Conservation (phyloP, 2,113 vertebrate genomes). For the Meriones unguiculatus region DNA sequence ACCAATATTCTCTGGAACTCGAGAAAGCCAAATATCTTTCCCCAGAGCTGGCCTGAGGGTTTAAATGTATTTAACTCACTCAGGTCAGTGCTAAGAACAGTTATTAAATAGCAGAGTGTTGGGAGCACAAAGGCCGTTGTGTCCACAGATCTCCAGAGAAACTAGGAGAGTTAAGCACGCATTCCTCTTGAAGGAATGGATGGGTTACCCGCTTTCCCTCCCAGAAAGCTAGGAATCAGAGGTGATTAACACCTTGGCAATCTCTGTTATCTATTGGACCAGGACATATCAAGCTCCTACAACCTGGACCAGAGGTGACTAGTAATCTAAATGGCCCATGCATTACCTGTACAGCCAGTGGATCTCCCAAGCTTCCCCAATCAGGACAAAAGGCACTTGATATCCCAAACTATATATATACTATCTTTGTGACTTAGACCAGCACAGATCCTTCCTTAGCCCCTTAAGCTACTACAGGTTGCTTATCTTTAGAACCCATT, state of each 20-base stretch:
- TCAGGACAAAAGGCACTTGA: too few relatives aligned
- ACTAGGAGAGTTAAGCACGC: not conserved
- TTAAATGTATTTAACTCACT: conserved; percentile 22
- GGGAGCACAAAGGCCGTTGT: not conserved
- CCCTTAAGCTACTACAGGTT: not conserved
- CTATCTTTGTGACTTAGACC: not conserved
- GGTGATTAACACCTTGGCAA: not conserved
- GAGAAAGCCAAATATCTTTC: not conserved
- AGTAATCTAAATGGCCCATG: not conserved
- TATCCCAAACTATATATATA: too few relatives aligned
- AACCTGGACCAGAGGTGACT: not conserved
- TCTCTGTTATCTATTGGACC: not conserved
- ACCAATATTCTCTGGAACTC: not conserved
- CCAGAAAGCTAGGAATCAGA: not conserved
- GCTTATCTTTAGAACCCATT: not conserved
- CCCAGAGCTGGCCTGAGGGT: not conserved
- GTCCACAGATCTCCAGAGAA: not conserved
- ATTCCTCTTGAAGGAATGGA: not conserved
- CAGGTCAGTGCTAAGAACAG: not conserved
- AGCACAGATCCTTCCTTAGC: not conserved
- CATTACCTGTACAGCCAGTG: not conserved
- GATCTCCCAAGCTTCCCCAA: not conserved
- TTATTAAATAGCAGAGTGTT: not conserved
- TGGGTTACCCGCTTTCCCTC: not conserved
- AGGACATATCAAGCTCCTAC: not conserved